These are phyloP conservation scores for Chelon auratus DNA, from an alignment of 2,797 vertebrate genomes.

Conservation along the genomic window DNA sequence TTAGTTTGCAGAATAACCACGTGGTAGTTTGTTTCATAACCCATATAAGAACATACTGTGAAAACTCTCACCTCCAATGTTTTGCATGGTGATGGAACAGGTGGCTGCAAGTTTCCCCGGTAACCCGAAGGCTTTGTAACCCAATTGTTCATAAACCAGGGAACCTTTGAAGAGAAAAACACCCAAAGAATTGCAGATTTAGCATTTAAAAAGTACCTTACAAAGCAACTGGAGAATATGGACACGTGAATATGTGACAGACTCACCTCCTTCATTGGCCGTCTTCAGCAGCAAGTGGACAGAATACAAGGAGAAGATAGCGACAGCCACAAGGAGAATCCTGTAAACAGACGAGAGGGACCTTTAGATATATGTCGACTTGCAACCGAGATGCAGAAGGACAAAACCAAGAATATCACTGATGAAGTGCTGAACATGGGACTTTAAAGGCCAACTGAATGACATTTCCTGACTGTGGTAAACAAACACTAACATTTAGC, in stretches of 20 bases:
- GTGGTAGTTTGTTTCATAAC: constrained; percentile 6
- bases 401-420: not conserved
- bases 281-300: constrained; percentile 98
- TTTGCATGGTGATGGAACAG: constrained; percentile 96
- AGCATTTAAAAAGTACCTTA: not conserved
- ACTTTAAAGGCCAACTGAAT: constrained; percentile 29
- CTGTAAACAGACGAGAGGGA: constrained; percentile 73
- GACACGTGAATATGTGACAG: fast-evolving
- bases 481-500: constrained; percentile 34
- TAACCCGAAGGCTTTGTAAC: constrained; percentile 95
- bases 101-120: constrained; percentile 96
- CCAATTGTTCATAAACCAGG: constrained; percentile 94
- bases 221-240: not conserved
- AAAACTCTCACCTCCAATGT: constrained; percentile 92
- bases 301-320: constrained; percentile 96
- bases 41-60: not conserved
- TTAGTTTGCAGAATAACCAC: constrained; percentile 7
- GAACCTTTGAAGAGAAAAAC: constrained; percentile 81
- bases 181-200: not conserved
- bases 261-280: constrained; percentile 96
- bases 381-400: fast-evolving
- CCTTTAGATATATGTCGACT: constrained; percentile 8
- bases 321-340: constrained; percentile 91
- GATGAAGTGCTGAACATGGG: constrained; percentile 7
- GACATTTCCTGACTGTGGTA: constrained; percentile 14